Conservation (phyloP, 2,113 vertebrate species). For the Megaleporinus macrocephalus region DNA sequence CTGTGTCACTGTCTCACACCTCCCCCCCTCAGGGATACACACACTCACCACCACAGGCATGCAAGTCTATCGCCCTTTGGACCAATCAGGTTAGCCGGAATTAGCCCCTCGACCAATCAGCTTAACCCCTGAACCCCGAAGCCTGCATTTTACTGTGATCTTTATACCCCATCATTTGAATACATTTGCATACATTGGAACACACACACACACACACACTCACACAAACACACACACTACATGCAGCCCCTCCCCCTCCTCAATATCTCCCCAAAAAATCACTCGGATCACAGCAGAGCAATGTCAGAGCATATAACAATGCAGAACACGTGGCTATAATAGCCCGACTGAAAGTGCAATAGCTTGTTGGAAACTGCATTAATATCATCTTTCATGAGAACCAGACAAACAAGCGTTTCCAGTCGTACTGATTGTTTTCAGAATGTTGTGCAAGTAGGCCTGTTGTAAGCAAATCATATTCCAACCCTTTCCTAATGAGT, state of each 20-base stretch:
- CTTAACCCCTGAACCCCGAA: constrained; percentile 40
- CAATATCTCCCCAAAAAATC: constrained; percentile 25
- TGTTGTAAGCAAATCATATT: too few relatives aligned
- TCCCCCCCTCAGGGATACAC: constrained; percentile 36
- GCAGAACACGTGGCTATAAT: not conserved
- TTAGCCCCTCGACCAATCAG: constrained; percentile 52
- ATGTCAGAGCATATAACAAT: not conserved
- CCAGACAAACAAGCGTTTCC: not conserved
- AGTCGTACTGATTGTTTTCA: not conserved
- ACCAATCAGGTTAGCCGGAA: constrained; percentile 39
- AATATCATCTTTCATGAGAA: not conserved
- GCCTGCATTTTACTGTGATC: constrained; percentile 44
- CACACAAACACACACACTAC: too few relatives aligned
- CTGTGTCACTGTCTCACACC: constrained; percentile 29
- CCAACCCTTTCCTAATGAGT: too few relatives aligned
- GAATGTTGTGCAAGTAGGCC: not conserved
- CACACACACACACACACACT: too few relatives aligned
- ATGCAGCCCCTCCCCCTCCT: constrained; percentile 33
- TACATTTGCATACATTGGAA: constrained; percentile 64
- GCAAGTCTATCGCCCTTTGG: constrained; percentile 25
- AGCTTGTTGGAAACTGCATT: not conserved
- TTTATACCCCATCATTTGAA: constrained; percentile 55
- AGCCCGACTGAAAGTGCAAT: not conserved
- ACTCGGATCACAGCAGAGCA: not conserved
- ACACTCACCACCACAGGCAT: constrained; percentile 41